These are phyloP conservation scores for Zosterops borbonicus DNA, from an alignment of 2,113 vertebrate genomes.

Conservation along the genomic window DNA sequence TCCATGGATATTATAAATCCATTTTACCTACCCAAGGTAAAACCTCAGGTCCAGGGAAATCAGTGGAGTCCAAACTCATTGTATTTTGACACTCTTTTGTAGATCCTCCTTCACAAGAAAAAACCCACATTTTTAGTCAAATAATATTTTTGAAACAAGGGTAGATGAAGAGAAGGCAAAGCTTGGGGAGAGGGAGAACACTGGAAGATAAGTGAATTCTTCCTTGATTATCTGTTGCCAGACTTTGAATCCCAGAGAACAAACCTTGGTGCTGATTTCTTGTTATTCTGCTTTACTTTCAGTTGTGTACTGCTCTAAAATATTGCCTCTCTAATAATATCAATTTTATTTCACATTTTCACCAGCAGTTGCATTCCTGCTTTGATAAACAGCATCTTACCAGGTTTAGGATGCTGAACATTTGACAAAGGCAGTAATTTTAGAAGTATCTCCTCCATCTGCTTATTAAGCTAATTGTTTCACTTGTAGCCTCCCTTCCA, in stretches of 20 bases:
- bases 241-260: not conserved
- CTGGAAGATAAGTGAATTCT: not conserved
- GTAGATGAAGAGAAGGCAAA: not conserved
- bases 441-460: not conserved
- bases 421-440: not conserved
- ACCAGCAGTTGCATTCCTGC: not conserved
- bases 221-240: not conserved
- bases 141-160: not conserved
- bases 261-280: not conserved
- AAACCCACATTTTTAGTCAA: accelerated
- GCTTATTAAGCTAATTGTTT: slow-evolving; percentile 43
- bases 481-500: not conserved
- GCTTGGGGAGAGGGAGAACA: not conserved
- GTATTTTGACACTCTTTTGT: not conserved
- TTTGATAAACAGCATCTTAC: not conserved
- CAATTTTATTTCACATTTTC: not conserved
- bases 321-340: not conserved
- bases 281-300: not conserved
- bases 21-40: not conserved
- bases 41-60: not conserved
- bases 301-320: not conserved
- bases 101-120: not conserved
- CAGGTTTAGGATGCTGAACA: not conserved
- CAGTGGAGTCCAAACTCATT: not conserved
- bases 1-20: not conserved